phyloP scores from a whole-genome alignment of 37 sponge, comb jelly and placozoan species.

The Bolinopsis microptera region DNA sequence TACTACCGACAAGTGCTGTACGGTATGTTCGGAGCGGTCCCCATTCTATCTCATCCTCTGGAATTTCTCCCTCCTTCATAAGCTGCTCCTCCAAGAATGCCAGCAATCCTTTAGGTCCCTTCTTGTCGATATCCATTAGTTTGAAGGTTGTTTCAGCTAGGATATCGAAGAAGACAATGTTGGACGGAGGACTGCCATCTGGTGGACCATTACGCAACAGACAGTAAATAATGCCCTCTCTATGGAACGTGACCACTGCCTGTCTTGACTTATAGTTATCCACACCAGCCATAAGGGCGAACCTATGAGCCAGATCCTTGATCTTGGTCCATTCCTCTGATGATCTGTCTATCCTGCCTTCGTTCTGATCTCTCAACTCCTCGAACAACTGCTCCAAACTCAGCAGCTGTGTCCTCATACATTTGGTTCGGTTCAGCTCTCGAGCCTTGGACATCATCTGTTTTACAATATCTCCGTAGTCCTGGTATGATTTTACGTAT shows the following conservation, averaged over 20 bases:
- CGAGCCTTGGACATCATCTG: constrained; percentile 67
- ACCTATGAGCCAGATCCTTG: constrained; percentile 63
- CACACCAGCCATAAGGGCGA: constrained; percentile 62
- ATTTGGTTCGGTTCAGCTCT: constrained; percentile 63
- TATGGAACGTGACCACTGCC: constrained; percentile 52
- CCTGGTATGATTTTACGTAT: constrained; percentile 73
- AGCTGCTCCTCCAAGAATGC: constrained; percentile 65
- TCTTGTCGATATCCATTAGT: constrained; percentile 83
- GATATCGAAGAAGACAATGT: constrained; percentile 83
- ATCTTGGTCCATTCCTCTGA: constrained; percentile 64
- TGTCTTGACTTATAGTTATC: constrained; percentile 62
- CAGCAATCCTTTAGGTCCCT: constrained; percentile 77
- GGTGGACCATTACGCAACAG: constrained; percentile 56
- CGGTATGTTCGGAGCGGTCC: constrained; percentile 50
- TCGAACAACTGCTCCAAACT: constrained; percentile 70
- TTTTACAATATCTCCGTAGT: constrained; percentile 69
- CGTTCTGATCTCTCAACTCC: constrained; percentile 67
- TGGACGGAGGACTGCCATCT: constrained; percentile 63
- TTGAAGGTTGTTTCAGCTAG: constrained; percentile 82
- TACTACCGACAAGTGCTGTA: constrained; percentile 50
- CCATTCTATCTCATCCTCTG: constrained; percentile 66
- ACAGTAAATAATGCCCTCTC: constrained; percentile 61
- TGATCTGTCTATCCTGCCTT: constrained; percentile 33
- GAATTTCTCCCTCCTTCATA: constrained; percentile 58
- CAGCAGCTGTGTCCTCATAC: constrained; percentile 66